Percentiles rank a stretch among this genome's conserved stretches.
Evolutionary conservation across 2,113 vertebrate species (phyloP).

Genomic region (Tachysurus fulvidraco): DNA sequence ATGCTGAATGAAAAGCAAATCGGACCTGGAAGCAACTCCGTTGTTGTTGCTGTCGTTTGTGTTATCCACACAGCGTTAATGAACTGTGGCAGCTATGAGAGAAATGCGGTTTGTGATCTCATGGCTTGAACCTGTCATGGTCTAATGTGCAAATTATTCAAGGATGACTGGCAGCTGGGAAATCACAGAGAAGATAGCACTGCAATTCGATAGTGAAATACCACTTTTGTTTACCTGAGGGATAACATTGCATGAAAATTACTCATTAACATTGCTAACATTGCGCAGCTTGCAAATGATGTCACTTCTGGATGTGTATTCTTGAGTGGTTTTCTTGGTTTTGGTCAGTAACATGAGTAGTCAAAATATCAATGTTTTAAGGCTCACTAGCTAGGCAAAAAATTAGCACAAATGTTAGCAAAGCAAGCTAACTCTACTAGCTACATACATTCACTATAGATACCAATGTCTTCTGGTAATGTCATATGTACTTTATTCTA

Average conservation of each 20-base stretch:
- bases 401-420: neutral
- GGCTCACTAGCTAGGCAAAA: neutral
- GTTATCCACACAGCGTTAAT: neutral
- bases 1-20: neutral
- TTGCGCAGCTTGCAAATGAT: neutral
- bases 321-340: too few relatives aligned
- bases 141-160: neutral
- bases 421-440: neutral
- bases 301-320: neutral
- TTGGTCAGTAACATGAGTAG: neutral
- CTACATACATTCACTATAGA: neutral
- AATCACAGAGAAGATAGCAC: neutral
- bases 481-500: neutral
- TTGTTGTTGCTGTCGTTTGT: neutral
- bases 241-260: neutral
- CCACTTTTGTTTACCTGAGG: neutral
- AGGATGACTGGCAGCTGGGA: neutral
- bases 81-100: neutral
- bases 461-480: neutral
- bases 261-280: neutral
- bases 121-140: neutral
- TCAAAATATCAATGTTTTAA: neutral
- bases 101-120: neutral
- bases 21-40: neutral
- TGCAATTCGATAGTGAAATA: neutral